Percentiles rank a stretch among this genome's conserved stretches.
These are phyloP conservation scores for Tachina fera DNA, from an alignment of 2,888 invertebrate genomes.

Conservation along the genomic window DNA sequence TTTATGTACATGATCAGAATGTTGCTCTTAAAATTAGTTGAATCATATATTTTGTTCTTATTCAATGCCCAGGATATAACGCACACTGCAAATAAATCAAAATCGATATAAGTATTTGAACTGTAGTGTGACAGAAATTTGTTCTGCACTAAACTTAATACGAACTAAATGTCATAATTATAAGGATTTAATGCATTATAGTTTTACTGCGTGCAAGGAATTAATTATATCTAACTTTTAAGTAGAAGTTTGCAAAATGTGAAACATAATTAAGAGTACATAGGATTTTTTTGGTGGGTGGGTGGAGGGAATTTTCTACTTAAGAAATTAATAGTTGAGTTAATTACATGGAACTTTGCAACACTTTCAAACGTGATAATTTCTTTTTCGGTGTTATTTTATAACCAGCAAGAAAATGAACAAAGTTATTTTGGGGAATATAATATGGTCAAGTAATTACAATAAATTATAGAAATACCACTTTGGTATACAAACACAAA, in stretches of 20 bases:
- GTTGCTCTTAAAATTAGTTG: neutral
- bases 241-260: neutral
- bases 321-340: neutral
- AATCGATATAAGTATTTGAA: neutral
- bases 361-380: neutral
- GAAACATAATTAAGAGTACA: neutral
- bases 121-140: neutral
- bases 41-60: neutral
- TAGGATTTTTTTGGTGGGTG: neutral
- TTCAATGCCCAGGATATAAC: neutral
- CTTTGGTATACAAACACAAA: no score
- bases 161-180: neutral
- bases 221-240: neutral
- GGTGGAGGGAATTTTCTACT: neutral
- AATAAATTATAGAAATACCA: no score
- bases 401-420: no score
- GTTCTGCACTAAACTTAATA: neutral
- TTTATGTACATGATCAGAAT: slow-evolving; percentile 27
- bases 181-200: neutral
- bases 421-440: no score
- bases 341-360: neutral
- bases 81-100: neutral
- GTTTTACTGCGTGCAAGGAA: neutral
- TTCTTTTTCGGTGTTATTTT: no score
- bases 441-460: no score